phyloP scores from a whole-genome alignment of 1,140 invertebrate genomes.

The Hestina assimilis region DNA sequence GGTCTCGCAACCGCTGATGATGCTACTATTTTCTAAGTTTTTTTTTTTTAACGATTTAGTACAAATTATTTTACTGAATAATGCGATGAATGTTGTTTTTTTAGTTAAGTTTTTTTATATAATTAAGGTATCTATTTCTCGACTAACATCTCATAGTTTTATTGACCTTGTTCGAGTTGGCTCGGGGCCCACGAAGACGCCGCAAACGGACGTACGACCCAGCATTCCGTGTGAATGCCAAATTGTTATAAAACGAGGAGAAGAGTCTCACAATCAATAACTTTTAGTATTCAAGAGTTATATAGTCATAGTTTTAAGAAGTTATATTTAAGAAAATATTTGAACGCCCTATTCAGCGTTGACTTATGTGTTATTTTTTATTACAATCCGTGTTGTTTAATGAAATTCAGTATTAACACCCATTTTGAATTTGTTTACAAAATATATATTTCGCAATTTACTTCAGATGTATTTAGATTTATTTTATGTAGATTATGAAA shows the following conservation, averaged over 20 bases:
- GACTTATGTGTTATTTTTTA: conserved; percentile 16
- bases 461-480: no score
- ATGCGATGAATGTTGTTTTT: conserved; percentile 12
- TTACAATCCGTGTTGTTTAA: conserved; percentile 18
- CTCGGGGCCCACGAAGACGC: background rate
- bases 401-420: conserved; percentile 34
- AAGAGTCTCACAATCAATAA: conserved; percentile 54
- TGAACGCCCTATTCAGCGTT: conserved; percentile 41
- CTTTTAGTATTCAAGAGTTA: conserved; percentile 41
- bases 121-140: conserved; percentile 16
- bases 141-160: conserved; percentile 30
- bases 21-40: conserved; percentile 23
- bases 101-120: conserved; percentile 7
- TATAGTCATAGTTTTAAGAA: conserved; percentile 53
- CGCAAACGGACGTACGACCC: background rate
- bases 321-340: conserved; percentile 28
- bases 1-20: conserved; percentile 10
- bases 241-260: conserved; percentile 22
- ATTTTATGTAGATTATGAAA: no score
- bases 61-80: conserved; percentile 34
- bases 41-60: conserved; percentile 24
- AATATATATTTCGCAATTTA: no score
- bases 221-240: conserved; percentile 3
- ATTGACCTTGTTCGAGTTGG: conserved; percentile 4
- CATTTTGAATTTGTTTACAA: background rate